Evolutionary conservation across 2,113 vertebrate genomes (phyloP), one percentile per base, ranked within the genome.

Genomic region (Stictonetta naevosa): DNA sequence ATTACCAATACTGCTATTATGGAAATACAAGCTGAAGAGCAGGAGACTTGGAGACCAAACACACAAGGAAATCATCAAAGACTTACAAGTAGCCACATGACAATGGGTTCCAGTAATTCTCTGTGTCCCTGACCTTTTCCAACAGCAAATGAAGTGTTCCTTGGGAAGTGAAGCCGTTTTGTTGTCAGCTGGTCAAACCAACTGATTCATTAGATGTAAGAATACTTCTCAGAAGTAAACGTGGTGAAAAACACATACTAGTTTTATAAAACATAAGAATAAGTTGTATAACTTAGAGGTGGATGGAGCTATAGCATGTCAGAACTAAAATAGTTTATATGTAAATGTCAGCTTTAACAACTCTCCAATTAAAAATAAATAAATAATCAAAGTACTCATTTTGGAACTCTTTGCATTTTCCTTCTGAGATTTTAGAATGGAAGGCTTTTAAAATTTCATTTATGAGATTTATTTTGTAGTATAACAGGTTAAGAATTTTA

Each of bases 41-140:
- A 34, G 60, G 83, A 86, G 66, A 75, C 46, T 62, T 9, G 78
- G 64, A 74, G 36, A 85, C 29, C 67, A 84, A 94, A 92, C 31
- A 59, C 18, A 20, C 21, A 84, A 80, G 11, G 56, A 90, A 93
- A 94, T 92, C 36, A 81, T 91, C 63, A 52, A 56, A 87, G 73
- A 52, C 2, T 50, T 81, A 63, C 64, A 52, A 59, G 60, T 34
- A 75, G 56, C 23, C 76, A 72, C 76, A 71, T 83, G 68, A 91
- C 80, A 83, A 33, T 23, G 18, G 8, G 46, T 50, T 55, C 79
- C n/a, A 66, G 79, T n/a, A 95, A 93, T 90, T 21, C 50, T 69
- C 59, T 62, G 13, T 40, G 40, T 82, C 55, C 71, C 67, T 86
- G 79, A 88, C 82, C 74, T 88, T 90, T 93, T 44, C 19, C 23